A percentile compares a stretch with the other conserved stretches of the same genome.
These are phyloP conservation scores for Thaumatotibia leucotreta DNA, from an alignment of 1,140 invertebrate species.

Conservation along the genomic window DNA sequence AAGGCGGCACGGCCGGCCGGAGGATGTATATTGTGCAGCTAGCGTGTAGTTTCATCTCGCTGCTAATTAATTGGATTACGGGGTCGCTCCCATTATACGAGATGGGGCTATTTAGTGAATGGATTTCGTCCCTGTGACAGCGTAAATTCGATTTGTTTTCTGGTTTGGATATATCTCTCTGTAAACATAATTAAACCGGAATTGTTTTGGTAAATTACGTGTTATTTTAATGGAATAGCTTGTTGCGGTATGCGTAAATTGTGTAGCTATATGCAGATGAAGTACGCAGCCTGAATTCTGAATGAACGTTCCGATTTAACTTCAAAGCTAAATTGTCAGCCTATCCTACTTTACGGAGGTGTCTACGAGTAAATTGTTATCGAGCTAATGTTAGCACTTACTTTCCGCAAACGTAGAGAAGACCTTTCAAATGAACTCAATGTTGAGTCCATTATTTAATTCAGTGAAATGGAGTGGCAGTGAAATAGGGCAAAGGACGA, in stretches of 20 bases:
- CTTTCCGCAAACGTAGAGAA: conserved; percentile 41
- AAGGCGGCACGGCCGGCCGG: conserved; percentile 7
- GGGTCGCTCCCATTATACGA: conserved; percentile 54
- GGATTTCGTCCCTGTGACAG: conserved; percentile 53
- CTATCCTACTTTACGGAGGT: neutral
- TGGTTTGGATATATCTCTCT: conserved; percentile 28
- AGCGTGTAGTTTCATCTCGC: conserved; percentile 55
- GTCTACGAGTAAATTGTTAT: neutral
- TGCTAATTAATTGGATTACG: conserved; percentile 65
- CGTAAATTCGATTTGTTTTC: conserved; percentile 53
- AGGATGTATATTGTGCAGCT: conserved; percentile 38
- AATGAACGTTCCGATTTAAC: neutral
- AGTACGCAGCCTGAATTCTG: neutral
- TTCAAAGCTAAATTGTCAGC: neutral
- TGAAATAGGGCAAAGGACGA: conserved; percentile 66
- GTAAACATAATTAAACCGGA: conserved; percentile 40
- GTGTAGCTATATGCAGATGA: conserved; percentile 1
- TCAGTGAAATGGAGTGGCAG: conserved; percentile 65
- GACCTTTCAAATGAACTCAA: conserved; percentile 54
- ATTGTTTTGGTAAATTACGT: conserved; percentile 32
- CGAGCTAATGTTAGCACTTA: neutral
- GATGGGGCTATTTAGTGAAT: conserved; percentile 58
- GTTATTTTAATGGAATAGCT: neutral
- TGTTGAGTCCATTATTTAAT: conserved; percentile 64
- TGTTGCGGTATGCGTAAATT: neutral